phyloP scores from a whole-genome alignment of 2,888 invertebrate genomes.

The Abscondita cerata region DNA sequence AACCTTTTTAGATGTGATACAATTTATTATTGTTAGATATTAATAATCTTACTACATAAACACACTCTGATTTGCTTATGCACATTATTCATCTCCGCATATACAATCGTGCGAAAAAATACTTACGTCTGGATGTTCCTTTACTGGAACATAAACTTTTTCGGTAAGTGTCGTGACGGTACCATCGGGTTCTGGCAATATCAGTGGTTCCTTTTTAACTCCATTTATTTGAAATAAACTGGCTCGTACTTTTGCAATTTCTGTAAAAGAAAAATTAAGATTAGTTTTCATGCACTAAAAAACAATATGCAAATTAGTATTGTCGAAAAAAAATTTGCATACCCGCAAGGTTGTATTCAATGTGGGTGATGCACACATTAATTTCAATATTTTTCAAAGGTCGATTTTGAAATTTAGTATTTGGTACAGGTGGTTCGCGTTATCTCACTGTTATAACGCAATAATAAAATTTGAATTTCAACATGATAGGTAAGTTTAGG shows the following conservation, averaged over 20 bases:
- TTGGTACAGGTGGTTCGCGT: no score
- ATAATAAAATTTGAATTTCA: no score
- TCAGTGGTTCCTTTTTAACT: slow-evolving; percentile 90
- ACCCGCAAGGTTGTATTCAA: no score
- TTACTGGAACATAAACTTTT: slow-evolving; percentile 99
- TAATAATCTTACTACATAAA: slow-evolving; percentile 7
- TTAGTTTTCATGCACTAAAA: neutral
- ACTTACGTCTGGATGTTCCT: slow-evolving; percentile 99
- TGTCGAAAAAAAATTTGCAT: neutral
- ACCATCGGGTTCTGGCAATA: slow-evolving; percentile 91
- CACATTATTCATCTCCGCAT: neutral
- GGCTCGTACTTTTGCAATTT: slow-evolving; percentile 97
- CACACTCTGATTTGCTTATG: neutral
- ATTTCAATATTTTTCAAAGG: no score
- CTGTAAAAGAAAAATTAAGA: slow-evolving; percentile 68
- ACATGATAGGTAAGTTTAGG: no score
- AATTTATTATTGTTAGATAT: slow-evolving; percentile 17
- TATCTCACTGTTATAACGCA: no score
- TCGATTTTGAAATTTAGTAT: no score
- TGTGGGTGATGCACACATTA: no score
- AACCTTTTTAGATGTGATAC: no score
- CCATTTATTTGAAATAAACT: slow-evolving; percentile 99
- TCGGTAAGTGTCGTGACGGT: slow-evolving; percentile 93
- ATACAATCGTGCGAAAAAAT: slow-evolving; percentile 27
- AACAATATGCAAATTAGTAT: neutral